These are phyloP conservation scores for Xestia sexstrigata DNA, from an alignment of 2,888 invertebrate species.

Conservation along the genomic window DNA sequence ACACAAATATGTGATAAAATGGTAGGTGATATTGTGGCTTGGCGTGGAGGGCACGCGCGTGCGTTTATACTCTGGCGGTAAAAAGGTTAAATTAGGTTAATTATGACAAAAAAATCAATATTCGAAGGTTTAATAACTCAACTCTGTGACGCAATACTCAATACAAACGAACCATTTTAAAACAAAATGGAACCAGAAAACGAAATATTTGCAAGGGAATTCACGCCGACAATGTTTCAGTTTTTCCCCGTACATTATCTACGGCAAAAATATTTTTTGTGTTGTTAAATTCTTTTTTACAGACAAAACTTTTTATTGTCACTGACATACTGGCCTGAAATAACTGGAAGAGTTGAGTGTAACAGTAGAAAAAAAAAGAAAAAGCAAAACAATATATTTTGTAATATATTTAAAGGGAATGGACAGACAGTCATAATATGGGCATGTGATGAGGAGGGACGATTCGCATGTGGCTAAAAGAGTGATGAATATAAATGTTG, in stretches of 20 bases:
- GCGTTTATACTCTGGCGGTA: too few relatives aligned
- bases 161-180: constrained; percentile 3
- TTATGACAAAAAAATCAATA: too few relatives aligned
- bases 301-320: constrained; percentile 13
- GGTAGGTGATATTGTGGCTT: too few relatives aligned
- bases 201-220: constrained; percentile 9
- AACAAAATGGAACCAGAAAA: constrained; percentile 16
- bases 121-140: neutral
- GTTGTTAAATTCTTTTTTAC: constrained; percentile 31
- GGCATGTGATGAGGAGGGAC: too few relatives aligned
- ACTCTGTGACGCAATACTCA: neutral
- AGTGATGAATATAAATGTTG: too few relatives aligned
- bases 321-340: constrained; percentile 23
- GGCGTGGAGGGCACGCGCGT: too few relatives aligned
- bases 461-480: too few relatives aligned
- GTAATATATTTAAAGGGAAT: too few relatives aligned
- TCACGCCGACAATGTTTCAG: constrained; percentile 21
- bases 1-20: too few relatives aligned
- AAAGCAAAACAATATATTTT: neutral
- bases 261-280: constrained; percentile 13
- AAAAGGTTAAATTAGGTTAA: too few relatives aligned
- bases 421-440: too few relatives aligned
- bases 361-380: neutral
- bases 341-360: constrained; percentile 8
- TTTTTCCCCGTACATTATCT: constrained; percentile 2